Conservation (phyloP, 2,797 vertebrate species). For the Chrosomus eos region DNA sequence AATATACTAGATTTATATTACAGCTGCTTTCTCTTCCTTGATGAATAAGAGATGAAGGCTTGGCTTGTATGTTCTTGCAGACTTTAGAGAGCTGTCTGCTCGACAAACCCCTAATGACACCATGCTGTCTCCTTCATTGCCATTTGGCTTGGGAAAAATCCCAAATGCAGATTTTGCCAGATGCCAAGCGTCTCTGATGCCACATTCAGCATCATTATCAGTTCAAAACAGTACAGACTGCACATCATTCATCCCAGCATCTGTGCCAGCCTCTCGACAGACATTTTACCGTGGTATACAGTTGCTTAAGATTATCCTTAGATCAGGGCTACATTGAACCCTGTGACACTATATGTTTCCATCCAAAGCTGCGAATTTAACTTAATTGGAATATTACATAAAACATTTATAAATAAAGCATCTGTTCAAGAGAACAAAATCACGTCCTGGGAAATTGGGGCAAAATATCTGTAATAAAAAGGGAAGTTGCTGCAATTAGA, state of each 20-base stretch:
- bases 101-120: conserved; percentile 68
- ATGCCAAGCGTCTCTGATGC: conserved; percentile 59
- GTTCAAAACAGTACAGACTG: conserved; percentile 48
- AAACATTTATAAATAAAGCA: not conserved
- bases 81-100: conserved; percentile 66
- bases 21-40: conserved; percentile 67
- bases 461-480: not conserved
- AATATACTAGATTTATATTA: conserved; percentile 49
- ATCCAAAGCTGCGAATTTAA: not conserved
- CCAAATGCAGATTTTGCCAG: conserved; percentile 64
- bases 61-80: conserved; percentile 62
- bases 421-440: not conserved
- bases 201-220: conserved; percentile 52
- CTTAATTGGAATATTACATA: not conserved
- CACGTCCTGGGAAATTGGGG: not conserved
- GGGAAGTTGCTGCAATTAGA: not conserved
- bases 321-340: not conserved
- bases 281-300: not conserved
- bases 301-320: not conserved
- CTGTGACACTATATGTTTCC: not conserved
- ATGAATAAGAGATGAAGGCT: conserved; percentile 73
- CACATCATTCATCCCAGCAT: not conserved
- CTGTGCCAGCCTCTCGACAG: not conserved
- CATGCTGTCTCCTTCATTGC: conserved; percentile 63
- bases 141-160: conserved; percentile 68